Evolutionary conservation across 2,888 invertebrate species (phyloP), one percentile per base, ranked within the genome.

Genomic region (Drosophila mimica): DNA sequence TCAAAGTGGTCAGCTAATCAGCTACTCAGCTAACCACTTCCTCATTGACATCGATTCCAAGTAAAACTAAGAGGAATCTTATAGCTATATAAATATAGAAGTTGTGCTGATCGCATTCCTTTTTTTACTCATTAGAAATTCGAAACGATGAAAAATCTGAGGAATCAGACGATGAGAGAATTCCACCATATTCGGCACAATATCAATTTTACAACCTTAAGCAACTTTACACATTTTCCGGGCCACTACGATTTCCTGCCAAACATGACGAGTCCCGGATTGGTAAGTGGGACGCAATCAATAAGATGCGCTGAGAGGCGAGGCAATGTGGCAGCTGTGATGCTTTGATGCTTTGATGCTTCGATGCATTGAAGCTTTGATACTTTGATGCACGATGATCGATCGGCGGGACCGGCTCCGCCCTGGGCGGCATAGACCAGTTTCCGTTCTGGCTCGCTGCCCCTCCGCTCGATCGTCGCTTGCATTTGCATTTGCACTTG

Each of bases 201-300:
- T 30, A 74, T 88, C 38, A 88, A 74, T 36, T 75, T 79, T 65
- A 88, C 91, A 69, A 89, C 91, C 49, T 60, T 69, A 69, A 89
- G 90, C 51, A 61, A 70, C 43, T 69, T 60, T 17, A 79, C 0
- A 0, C 3, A 86, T 28, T 85, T 89, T 68, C 79, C 83, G 52
- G 48, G 69, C 30, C 74, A 86, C n/a, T 93, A 92, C 74, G 86
- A 79, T 70, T 92, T 93, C 79, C 81, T 93, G 74, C 90, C 92
- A 33, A 88, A 88, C 82, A 82, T 83, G 71, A 89, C 83, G 75
- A 67, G 74, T 56, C 67, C 92, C 76, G 76, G 64, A 51, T 62
- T 54, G 77, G 92, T 92, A 89, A 92, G 92, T 91, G 40, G 48
- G 25, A 25, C 46, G 46, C 46, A 46, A 46, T 46, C 25, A 46